Base-by-base conservation (phyloP, 2,113 vertebrate genomes). In the Bubo bubo region DNA sequence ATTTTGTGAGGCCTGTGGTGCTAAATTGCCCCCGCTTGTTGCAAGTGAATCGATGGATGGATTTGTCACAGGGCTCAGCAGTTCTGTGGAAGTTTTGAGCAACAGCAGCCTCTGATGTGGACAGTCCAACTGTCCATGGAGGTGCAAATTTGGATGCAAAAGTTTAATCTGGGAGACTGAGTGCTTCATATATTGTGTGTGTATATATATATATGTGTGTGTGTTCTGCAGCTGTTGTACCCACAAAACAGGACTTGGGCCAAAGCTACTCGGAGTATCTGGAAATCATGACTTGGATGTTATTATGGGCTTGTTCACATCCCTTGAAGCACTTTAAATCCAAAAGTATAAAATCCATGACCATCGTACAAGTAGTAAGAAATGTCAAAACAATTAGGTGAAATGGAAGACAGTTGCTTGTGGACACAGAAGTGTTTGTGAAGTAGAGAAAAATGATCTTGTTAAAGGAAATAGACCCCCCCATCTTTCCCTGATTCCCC, bases 151-250 rank as follows among this genome's bases (percentile, higher is more conserved):
- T 12, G 68, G 47, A 12, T 14, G 47, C 47, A 17, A 34, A 72
- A 12, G 20, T 81, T 86, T 9, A 8, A 34, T 45, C 22, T 52
- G 75, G 52, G 82, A 59, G 43, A 1, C 1, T 0, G 32, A 87
- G 52, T 3, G 0, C 52, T 60, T 20, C 9, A 0, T 11, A 0
- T 3, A 0, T 1, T 39, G 15, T 1, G 6, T 14, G 16, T 39
- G 0, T 35, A 0, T 1, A 1, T 39, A 11, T 41, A 3, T n/a
- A 3, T 34, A 7, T 22, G 2, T 45, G 10, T 34, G 41, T 19
- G 45, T 24, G 47, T 4, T 39, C 45, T 45, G 28, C 19, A 12
- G 52, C 16, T 67, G 8, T 0, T 15, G 53, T 6, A 19, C 70
- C 63, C 53, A 19, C 12, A 10, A 19, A 19, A 8, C 30, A 9